phyloP scores from a whole-genome alignment of 2,888 invertebrate species.

The Autographa gamma region DNA sequence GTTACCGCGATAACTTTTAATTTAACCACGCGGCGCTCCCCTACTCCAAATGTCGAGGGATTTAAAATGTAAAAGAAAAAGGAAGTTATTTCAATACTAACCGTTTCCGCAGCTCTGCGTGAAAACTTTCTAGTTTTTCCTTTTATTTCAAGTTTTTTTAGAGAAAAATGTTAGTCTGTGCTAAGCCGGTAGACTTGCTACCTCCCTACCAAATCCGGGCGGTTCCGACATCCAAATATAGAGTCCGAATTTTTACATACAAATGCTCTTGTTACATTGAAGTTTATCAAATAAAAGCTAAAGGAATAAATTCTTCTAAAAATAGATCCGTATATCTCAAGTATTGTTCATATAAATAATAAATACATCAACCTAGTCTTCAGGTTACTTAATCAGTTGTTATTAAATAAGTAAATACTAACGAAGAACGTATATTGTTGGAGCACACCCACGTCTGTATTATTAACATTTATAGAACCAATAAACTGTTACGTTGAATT shows the following conservation, averaged over 20 bases:
- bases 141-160: neutral
- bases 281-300: neutral
- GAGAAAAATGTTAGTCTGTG: neutral
- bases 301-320: neutral
- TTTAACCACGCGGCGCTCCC: neutral
- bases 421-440: neutral
- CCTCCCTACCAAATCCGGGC: neutral
- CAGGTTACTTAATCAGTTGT: neutral
- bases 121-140: neutral
- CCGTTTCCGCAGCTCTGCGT: neutral
- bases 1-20: constrained; percentile 6
- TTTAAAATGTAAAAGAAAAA: constrained; percentile 9
- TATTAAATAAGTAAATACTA: neutral
- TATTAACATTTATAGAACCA: constrained; percentile 43
- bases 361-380: neutral
- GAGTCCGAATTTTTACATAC: neutral
- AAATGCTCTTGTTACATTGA: neutral
- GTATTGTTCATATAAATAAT: neutral
- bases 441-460: constrained; percentile 22
- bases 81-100: constrained; percentile 9
- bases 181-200: neutral
- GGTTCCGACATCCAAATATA: neutral
- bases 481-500: constrained; percentile 44
- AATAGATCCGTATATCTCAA: neutral
- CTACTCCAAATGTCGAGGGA: constrained; percentile 1